Evolutionary conservation across 2,113 vertebrate species (phyloP), one percentile per base, ranked within the genome.

Genomic region (Noturus placidus): DNA sequence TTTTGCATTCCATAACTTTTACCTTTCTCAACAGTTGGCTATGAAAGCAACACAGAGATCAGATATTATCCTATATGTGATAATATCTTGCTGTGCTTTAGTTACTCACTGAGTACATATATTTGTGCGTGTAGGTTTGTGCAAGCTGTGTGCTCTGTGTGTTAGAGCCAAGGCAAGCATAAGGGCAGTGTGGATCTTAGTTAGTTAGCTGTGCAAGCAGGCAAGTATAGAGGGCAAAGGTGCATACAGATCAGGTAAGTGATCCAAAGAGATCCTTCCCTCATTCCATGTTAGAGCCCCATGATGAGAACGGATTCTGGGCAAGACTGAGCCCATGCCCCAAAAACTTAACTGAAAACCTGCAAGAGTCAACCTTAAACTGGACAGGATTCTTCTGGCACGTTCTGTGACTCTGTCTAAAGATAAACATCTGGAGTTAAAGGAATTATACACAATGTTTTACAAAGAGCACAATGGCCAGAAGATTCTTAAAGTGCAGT

Each of bases 251-350:
- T 87, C 84, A 86, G 84, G 67, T 84, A 82, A 88, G 88, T 83
- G 85, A 74, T 77, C 85, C 85, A 77, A 77, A 84, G 42, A 81
- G 74, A 30, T 33, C 84, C 63, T 81, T 65, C 85, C 87, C 78
- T 59, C 84, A 85, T 82, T 83, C 86, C 85, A 77, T 84, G 78
- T 92, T 90, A 92, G 83, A 87, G 85, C 86, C 89, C 86, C 86
- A 90, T 92, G 90, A 87, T 93, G 88, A 92, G 89, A 92, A 92
- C 89, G 84, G 91, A 89, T 92, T 90, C 88, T 88, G 88, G 85
- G 84, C 85, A 91, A 91, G 88, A 85, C 61, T 42, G 35, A 85
- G 70, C 83, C 85, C 54, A 57, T 61, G 15, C 59, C 83, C 59
- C 82, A 38, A 69, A 52, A 83, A 83, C 69, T 61, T 72, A 63